phyloP scores from a whole-genome alignment of 2,113 vertebrate genomes.

The Chaetura pelagica region DNA sequence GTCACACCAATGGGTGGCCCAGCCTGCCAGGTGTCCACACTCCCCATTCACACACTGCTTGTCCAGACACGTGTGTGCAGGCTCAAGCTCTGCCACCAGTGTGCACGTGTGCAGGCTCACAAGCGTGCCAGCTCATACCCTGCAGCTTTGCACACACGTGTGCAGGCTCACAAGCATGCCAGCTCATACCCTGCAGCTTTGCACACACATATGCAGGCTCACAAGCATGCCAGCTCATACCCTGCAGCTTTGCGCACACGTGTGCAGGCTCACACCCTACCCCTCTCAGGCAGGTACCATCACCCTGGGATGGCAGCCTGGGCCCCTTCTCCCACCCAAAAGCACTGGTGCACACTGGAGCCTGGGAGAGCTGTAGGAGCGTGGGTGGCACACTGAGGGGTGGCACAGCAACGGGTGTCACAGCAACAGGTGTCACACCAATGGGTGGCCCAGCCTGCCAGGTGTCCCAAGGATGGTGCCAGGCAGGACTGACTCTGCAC shows the following conservation, averaged over 20 bases:
- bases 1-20: accelerated
- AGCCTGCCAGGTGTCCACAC: not conserved
- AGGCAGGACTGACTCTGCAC: not conserved
- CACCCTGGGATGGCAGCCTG: accelerated
- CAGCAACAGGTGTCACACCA: accelerated
- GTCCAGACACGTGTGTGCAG: not conserved
- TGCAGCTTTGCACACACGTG: not conserved
- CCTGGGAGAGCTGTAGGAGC: not conserved
- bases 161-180: too few relatives aligned
- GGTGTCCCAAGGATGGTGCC: accelerated
- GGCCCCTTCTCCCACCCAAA: not conserved
- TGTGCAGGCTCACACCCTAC: not conserved
- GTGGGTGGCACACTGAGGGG: too few relatives aligned
- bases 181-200: too few relatives aligned
- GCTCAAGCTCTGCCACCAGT: not conserved
- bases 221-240: not conserved
- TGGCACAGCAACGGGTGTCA: too few relatives aligned
- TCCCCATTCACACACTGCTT: accelerated
- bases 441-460: accelerated
- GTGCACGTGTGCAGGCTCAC: not conserved
- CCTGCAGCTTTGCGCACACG: not conserved
- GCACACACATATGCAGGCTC: not conserved
- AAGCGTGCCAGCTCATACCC: not conserved
- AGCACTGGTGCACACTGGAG: accelerated
- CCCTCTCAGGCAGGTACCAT: not conserved